Base-by-base conservation (phyloP, 2,797 vertebrate species). In the Centropyge bicolor region DNA sequence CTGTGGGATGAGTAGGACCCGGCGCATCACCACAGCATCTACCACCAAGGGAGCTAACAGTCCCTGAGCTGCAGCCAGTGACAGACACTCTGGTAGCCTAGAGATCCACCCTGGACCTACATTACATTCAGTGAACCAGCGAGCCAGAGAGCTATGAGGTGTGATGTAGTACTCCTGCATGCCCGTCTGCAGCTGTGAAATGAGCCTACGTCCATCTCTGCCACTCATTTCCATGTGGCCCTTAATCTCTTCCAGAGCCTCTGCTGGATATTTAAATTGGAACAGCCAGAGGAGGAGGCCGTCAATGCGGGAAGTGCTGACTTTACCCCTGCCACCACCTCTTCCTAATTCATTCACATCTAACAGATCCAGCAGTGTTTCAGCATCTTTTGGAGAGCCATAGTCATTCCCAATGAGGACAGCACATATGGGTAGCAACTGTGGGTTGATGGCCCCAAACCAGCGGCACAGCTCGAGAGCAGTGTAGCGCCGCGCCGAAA, bases 391-490 rank as follows among this genome's bases (percentile, higher is more conserved):
- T 52, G 93, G 90, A 3, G 87, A 84, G 0, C 88, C n/a, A 8
- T 98, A 96, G 90, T 99, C 98, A 31, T 99, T 99, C 1, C 98
- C 98, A 20, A 38, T 89, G 1, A 99, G 72, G 54, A 96, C 97
- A 0, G 98, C 98, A 13, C 97, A 97, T 5, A 99, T 93, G 6
- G 98, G 97, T 0, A 99, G 91, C 57, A 99, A 91, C 8, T 93
- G 90, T 16, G 70, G 93, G 82, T 95, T 94, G 78, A 96, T 93
- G n/a, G 76, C 92, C 8, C 92, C 83, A 84, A 97, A 99, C 85
- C 94, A 91, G 5, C 10, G n/a, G 89, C 98, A 98, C 81, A 99
- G 93, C 0, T 66, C 52, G 0, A 90, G 89, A 0, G 91, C 87
- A 0, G 93, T 96, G 84, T 97, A 99, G 80, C 93, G 86, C 1